Base-by-base conservation (phyloP, 2,797 vertebrate genomes). In the Sciurus vulgaris region DNA sequence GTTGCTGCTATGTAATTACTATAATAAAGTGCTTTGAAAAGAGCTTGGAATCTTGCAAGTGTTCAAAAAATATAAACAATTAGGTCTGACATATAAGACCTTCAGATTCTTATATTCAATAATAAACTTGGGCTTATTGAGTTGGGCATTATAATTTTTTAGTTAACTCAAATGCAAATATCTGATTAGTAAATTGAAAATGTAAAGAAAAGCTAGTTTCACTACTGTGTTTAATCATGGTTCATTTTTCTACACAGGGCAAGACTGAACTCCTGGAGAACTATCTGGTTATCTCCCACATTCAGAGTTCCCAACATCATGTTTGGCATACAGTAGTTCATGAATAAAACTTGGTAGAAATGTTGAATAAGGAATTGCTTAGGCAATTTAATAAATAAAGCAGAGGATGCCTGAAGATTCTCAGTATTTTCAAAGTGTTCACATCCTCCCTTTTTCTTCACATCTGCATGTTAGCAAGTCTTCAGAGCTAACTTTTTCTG, bases 301-400 rank as follows among this genome's bases (percentile, higher is more conserved):
- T 81, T 86, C 30, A 65, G 72, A 74, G 56, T 59, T 13, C 9
- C 15, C 56, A 30, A 22, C 4, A 73, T 74, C 44, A 44, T 30
- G 7, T 51, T 86, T 94, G 91, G 65, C 7, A 95, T 1, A 54
- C 20, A 84, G 14, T 77, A 33, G 38, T 28, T 91, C 35, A 82
- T 96, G 89, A 88, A 70, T 94, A 97, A 96, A 97, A 76, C 72
- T 70, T 85, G 88, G 22, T 41, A 79, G 47, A 86, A 96, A 86
- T 1, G 4, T 41, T 93, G 76, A 86, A 24, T 54, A 73, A 86
- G 41, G 65, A 95, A 89, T 15, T 77, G n/a, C 38, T 41, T 13
- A 51, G 44, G 30, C 41, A 56, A 70, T 83, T 94, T 67, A 72
- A 95, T 85, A 49, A 95, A 81, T 79, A 12, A 95, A 69, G 12